Evolutionary conservation across 2,888 invertebrate genomes (phyloP), one percentile per base, ranked within the genome.

Genomic region (Orchesella flavescens): DNA sequence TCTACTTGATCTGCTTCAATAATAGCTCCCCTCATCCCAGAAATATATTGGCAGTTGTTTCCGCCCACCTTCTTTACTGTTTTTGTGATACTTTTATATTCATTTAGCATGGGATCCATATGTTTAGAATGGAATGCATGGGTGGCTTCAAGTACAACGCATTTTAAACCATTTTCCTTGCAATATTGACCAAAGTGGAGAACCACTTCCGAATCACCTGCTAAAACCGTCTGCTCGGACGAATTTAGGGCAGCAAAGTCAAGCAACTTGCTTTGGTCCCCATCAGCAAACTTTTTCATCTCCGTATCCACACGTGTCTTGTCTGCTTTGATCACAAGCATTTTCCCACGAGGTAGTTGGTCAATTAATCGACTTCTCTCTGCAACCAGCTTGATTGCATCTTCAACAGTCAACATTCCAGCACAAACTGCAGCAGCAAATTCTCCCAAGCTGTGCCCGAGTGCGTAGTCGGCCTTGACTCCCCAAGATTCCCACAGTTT

Each of bases 201-300:
- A 13, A 83, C 71, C 19, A 61, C 23, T 2, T 74, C 59, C 19
- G 59, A 55, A 9, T 63, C 59, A 3, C 80, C 84, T 1, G 84
- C 81, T 0, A 84, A 53, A 9, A 84, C 84, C 1, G 76, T 76
- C 63, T 84, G 81, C 3, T 84, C 82, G 0, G 66, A 1, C 9
- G 82, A 84, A 43, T 84, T 84, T 13, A 84, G 46, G 23, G 84
- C 84, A 10, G 84, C 84, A 21, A 65, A 73, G 43, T 84, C 84
- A 9, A 81, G 3, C 77, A 76, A 68, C 1, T 23, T 19, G 13
- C n/a, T 44, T 17, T 59, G 43, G n/a, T 83, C 17, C 1, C 12
- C 53, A 1, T n/a, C 43, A 19, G 53, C 17, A 46, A 55, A 83
- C n/a, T 63, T 63, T 46, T 61, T 23, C 7, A 83, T 17, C 1